Conservation (phyloP, 1,140 invertebrate species). For the Scaptomyza graminum region DNA sequence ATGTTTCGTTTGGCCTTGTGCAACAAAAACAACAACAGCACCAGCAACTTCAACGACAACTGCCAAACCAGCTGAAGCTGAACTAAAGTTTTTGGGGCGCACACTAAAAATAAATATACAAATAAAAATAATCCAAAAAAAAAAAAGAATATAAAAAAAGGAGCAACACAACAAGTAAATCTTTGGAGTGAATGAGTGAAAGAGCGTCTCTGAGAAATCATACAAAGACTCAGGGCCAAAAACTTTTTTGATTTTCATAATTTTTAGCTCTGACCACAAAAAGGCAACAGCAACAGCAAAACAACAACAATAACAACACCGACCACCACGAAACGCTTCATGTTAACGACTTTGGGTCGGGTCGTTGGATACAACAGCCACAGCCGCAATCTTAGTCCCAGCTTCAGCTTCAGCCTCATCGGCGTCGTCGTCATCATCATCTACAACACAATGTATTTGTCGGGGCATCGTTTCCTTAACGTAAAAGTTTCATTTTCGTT, state of each 20-base stretch:
- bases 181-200: conserved; percentile 16
- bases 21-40: conserved; percentile 20
- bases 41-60: conserved; percentile 10
- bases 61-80: not conserved
- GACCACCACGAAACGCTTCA: conserved; percentile 53
- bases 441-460: conserved; percentile 47
- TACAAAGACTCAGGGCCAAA: conserved; percentile 71
- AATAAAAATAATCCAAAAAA: conserved; percentile 48
- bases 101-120: conserved; percentile 71
- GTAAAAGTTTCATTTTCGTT: conserved; percentile 78
- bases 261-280: conserved; percentile 78
- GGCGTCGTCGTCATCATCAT: conserved; percentile 19
- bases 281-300: conserved; percentile 43
- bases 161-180: conserved; percentile 26
- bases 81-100: conserved; percentile 55
- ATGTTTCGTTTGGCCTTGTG: conserved; percentile 75
- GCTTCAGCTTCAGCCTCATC: conserved; percentile 29
- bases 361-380: conserved; percentile 26
- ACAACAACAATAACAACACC: conserved; percentile 27
- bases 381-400: not conserved
- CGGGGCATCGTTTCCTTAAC: conserved; percentile 68
- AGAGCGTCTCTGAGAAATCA: conserved; percentile 53
- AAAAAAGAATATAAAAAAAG: conserved; percentile 51
- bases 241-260: conserved; percentile 80
- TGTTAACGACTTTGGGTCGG: conserved; percentile 72